Base-by-base conservation (phyloP, 2,113 vertebrate species). In the Vanacampus margaritifer region DNA sequence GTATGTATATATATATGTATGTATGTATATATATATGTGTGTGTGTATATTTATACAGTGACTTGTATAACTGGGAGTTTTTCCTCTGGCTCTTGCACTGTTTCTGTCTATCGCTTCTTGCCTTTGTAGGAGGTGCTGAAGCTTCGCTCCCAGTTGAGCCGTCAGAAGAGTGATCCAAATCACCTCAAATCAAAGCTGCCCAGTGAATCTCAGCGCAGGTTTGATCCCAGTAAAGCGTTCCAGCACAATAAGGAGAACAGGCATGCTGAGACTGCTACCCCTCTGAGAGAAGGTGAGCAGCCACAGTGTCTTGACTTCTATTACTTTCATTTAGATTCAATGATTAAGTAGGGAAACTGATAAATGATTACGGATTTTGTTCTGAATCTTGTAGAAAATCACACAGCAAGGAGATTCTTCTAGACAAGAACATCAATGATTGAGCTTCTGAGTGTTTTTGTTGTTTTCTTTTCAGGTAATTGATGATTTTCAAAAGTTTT, bases 141-240 rank as follows among this genome's bases (percentile, higher is more conserved):
- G 75, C 90, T 98, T 35, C 93, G 87, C 63, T 67, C 86, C 0
- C 88, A 91, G 71, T 80, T 95, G 37, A 83, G 72, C 39, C 93
- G 93, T 68, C 94, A 93, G 12, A 87, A 92, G 46, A 81, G 84
- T 21, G 86, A 93, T 74, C 83, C 95, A 73, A 92, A 93, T 23
- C 91, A 95, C 56, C 51, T 95, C 12, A 78, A 88, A 82, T 83
- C 84, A 8, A 79, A 79, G 43, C 64, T 71, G 70, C 65, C 90
- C 73, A 50, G 90, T 10, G 86, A 53, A 74, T 50, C 91, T n/a
- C 67, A 56, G 43, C 78, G 65, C 62, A 87, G 53, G 66, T 97
- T 96, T 82, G 93, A 96, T 89, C 93, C 94, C 81, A 93, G 93
- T 74, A 95, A 96, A 90, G 95, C 95, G 77, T 98, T 98, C 78